phyloP scores from a whole-genome alignment of 1,140 invertebrate genomes.

The Aethina tumida region DNA sequence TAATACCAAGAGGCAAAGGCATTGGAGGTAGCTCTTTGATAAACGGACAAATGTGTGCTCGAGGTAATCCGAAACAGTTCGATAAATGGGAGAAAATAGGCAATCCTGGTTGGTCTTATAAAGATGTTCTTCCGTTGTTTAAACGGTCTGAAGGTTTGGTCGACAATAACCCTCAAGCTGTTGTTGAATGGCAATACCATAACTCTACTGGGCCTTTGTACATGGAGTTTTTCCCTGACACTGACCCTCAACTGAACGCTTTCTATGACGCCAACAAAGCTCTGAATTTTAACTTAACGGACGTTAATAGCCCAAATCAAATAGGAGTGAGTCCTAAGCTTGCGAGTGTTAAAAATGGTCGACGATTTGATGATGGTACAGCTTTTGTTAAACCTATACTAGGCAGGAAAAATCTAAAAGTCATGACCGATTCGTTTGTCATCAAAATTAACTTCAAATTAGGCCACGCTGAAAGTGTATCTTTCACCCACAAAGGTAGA shows the following conservation, averaged over 20 bases:
- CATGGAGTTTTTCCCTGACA: slow-evolving; percentile 5
- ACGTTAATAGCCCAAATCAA: slow-evolving; percentile 40
- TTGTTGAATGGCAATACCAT: slow-evolving; percentile 7
- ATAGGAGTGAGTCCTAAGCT: slow-evolving; percentile 19
- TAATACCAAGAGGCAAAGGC: slow-evolving; percentile 48
- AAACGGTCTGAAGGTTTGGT: slow-evolving; percentile 34
- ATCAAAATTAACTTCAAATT: slow-evolving; percentile 41
- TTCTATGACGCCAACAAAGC: slow-evolving; percentile 46
- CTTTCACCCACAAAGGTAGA: slow-evolving; percentile 41
- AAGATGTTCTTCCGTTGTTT: slow-evolving; percentile 50
- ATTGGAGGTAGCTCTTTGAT: slow-evolving; percentile 69
- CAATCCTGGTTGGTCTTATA: slow-evolving; percentile 56
- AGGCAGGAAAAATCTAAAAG: slow-evolving; percentile 52
- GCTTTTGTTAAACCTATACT: slow-evolving; percentile 42
- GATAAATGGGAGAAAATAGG: slow-evolving; percentile 59
- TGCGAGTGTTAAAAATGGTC: slow-evolving; percentile 28
- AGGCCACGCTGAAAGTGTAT: slow-evolving; percentile 43
- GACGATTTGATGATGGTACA: slow-evolving; percentile 41
- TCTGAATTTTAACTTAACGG: slow-evolving; percentile 42
- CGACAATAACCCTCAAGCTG: slow-evolving; percentile 35
- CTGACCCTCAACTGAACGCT: slow-evolving; percentile 33
- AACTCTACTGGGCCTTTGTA: slow-evolving; percentile 10
- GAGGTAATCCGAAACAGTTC: slow-evolving; percentile 58
- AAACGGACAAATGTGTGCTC: slow-evolving; percentile 81
- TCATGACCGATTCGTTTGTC: slow-evolving; percentile 43